Evolutionary conservation across 2,797 vertebrate species (phyloP), one percentile per base, ranked within the genome.

Genomic region (Botia almorhae): DNA sequence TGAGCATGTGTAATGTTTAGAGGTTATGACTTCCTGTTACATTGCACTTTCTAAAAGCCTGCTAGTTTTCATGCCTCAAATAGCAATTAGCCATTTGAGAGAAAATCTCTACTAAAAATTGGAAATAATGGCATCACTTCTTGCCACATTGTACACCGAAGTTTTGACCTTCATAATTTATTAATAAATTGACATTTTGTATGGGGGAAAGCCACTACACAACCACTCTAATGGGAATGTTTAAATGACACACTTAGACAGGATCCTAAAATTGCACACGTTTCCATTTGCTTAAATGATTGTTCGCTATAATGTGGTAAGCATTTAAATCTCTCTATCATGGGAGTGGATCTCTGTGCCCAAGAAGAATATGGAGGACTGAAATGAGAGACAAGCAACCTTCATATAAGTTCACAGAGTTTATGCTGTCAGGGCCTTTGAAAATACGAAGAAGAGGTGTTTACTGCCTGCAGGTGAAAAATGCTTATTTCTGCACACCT

Each of bases 21-120:
- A 85, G 75, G 81, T 83, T 81, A 80, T 74, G 76, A 60, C 80
- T 76, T 81, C 6, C 58, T 83, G 79, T 81, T 43, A 61, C 67
- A 63, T 48, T 46, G 43, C 50, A 61, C 80, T 75, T 76, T 78
- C 53, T 75, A 65, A 78, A 81, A 71, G 65, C 50, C 8, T 50
- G 67, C 36, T 78, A 19, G 70, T 48, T 26, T 75, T 58, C 61
- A 17, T 69, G 21, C 50, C 50, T 74, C 65, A 71, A 68, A 75
- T 14, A 43, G 8, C 26, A 21, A 76, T 61, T 43, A 67, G 36
- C 7, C 50, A 43, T 67, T 72, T 23, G 29, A 60, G 46, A 46
- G 50, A 21, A 56, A 17, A 50, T 16, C 0, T 16, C 69, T 6
- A 3, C 16, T 63, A 4, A 29, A 63, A 16, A 65, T 65, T 33